Conservation (phyloP, 1,140 invertebrate genomes). For the Eciton burchellii region DNA sequence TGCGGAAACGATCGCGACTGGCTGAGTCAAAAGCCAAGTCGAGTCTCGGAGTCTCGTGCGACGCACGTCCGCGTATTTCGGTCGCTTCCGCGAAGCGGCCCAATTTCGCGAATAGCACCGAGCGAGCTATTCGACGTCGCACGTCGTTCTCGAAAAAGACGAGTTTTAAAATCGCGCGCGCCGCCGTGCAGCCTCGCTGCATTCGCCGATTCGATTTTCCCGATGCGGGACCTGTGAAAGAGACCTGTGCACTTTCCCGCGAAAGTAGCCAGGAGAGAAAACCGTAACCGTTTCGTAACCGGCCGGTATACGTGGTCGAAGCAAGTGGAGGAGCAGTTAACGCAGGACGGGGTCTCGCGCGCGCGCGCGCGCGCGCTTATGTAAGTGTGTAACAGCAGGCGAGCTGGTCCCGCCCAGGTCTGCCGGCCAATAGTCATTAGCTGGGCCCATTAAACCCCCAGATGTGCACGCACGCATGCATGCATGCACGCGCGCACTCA, state of each 20-base stretch:
- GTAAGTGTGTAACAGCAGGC: conserved; percentile 58
- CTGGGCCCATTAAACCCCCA: conserved; percentile 85
- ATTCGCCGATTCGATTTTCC: not conserved
- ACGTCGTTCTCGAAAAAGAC: not conserved
- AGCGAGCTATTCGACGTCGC: not conserved
- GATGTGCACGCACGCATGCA: conserved; percentile 77
- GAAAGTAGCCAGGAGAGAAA: conserved; percentile 22
- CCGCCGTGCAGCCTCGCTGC: not conserved
- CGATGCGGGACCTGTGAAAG: not conserved
- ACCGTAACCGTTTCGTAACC: conserved; percentile 1
- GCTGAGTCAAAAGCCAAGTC: no score
- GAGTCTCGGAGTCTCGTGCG: no score
- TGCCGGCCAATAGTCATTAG: conserved; percentile 86
- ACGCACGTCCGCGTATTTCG: conserved; percentile 23
- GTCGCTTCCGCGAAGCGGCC: not conserved
- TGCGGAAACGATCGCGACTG: conserved; percentile 6
- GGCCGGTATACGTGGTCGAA: conserved; percentile 20
- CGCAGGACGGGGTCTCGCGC: conserved; percentile 21
- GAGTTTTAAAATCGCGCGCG: not conserved
- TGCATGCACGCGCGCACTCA: conserved; percentile 64
- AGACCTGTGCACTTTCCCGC: not conserved
- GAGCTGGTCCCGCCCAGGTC: conserved; percentile 84
- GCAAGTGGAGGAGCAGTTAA: conserved; percentile 36
- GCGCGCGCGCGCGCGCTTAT: conserved; percentile 5
- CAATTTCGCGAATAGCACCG: not conserved